Percentiles rank a stretch among this genome's conserved stretches.
Conservation (phyloP, 1,140 invertebrate genomes). For the Drosophila orosa region DNA sequence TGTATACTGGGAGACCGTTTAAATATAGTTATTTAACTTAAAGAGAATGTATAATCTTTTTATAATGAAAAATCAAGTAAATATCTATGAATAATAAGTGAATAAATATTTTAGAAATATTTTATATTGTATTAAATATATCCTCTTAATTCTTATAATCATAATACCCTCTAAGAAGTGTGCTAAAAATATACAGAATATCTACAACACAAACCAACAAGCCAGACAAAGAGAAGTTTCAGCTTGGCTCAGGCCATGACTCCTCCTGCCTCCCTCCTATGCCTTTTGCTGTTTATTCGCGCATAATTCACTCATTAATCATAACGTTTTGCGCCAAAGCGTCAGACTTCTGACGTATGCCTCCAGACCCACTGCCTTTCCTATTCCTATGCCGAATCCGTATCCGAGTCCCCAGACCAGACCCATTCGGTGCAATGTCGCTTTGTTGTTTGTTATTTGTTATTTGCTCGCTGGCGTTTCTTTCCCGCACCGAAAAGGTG, state of each 20-base stretch:
- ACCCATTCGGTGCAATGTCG: slow-evolving; percentile 45
- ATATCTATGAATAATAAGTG: no score
- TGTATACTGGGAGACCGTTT: no score
- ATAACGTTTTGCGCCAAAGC: slow-evolving; percentile 76
- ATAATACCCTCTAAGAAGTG: neutral
- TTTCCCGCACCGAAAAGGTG: slow-evolving; percentile 41
- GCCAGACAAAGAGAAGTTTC: slow-evolving; percentile 76
- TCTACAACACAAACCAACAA: slow-evolving; percentile 41
- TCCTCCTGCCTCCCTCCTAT: slow-evolving; percentile 42
- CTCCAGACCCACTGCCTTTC: slow-evolving; percentile 19
- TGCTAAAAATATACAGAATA: slow-evolving; percentile 38
- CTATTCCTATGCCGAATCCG: slow-evolving; percentile 23
- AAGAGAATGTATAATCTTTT: neutral
- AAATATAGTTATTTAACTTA: no score
- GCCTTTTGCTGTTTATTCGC: slow-evolving; percentile 80
- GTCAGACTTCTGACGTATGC: slow-evolving; percentile 72
- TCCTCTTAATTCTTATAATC: neutral
- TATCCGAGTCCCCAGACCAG: slow-evolving; percentile 15
- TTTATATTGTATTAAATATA: neutral
- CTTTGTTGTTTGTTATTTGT: slow-evolving; percentile 51
- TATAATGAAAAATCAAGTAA: neutral
- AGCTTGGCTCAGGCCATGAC: slow-evolving; percentile 47
- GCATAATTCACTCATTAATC: slow-evolving; percentile 83
- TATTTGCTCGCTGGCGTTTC: slow-evolving; percentile 26
- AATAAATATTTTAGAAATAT: neutral